A percentile compares a stretch with the other conserved stretches of the same genome.
Conservation (phyloP, 2,797 vertebrate genomes). For the Anabacerthia variegaticeps region DNA sequence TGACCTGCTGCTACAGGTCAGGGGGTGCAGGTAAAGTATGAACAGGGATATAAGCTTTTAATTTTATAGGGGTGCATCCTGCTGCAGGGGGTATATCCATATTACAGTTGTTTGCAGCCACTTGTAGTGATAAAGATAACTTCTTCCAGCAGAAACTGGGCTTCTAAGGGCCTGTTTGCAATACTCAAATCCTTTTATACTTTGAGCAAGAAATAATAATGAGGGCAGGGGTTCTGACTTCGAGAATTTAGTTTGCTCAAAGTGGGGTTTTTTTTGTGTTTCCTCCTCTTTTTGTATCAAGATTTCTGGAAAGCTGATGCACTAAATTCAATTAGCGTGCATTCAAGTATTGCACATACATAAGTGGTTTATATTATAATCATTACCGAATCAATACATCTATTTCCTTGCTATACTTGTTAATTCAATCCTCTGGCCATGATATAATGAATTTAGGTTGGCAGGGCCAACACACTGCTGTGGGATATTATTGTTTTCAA, state of each 20-base stretch:
- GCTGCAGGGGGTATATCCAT: background rate
- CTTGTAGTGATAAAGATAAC: background rate
- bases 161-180: background rate
- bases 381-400: background rate
- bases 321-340: background rate
- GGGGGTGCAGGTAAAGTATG: background rate
- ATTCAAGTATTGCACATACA: background rate
- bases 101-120: background rate
- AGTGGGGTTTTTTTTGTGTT: accelerated
- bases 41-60: background rate
- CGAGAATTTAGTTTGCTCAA: background rate
- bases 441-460: background rate
- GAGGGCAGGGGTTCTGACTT: background rate
- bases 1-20: background rate
- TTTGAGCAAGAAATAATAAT: background rate
- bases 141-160: background rate
- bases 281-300: background rate
- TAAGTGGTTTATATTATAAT: background rate
- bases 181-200: background rate
- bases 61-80: background rate
- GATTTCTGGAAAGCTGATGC: background rate
- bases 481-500: background rate
- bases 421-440: background rate
- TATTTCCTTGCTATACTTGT: background rate
- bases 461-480: background rate